These are phyloP conservation scores for Menidia menidia DNA, from an alignment of 2,797 vertebrate species.

Conservation along the genomic window DNA sequence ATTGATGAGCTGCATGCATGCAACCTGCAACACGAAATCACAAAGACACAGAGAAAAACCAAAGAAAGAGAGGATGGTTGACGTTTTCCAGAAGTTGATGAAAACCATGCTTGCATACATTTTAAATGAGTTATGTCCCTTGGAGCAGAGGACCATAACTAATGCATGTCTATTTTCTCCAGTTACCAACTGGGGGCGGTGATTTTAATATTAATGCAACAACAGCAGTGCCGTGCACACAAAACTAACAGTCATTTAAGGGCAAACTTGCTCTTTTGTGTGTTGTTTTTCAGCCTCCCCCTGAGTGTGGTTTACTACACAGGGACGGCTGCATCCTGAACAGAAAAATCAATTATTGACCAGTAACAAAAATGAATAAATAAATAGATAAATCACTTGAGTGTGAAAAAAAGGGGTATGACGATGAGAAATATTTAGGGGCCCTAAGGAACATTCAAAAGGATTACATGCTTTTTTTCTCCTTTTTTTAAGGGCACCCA, in stretches of 20 bases:
- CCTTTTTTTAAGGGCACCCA: constrained; percentile 2
- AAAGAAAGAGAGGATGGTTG: constrained; percentile 45
- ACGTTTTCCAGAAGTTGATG: constrained; percentile 70
- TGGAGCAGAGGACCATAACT: constrained; percentile 76
- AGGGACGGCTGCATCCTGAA: constrained; percentile 59
- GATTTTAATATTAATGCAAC: constrained; percentile 82
- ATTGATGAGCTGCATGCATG: constrained; percentile 99
- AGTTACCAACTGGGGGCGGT: constrained; percentile 65
- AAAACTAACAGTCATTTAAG: constrained; percentile 73
- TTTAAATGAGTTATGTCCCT: constrained; percentile 70
- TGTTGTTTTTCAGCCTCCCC: constrained; percentile 57
- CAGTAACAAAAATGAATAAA: constrained; percentile 39
- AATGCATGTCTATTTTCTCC: constrained; percentile 80
- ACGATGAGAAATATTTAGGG: constrained; percentile 45
- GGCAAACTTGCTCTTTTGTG: constrained; percentile 69
- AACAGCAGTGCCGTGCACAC: constrained; percentile 67
- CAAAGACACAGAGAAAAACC: constrained; percentile 27
- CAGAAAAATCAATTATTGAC: constrained; percentile 79
- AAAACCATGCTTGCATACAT: constrained; percentile 68
- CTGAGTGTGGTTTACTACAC: constrained; percentile 62
- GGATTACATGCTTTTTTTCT: constrained; percentile 27
- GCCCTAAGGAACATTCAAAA: constrained; percentile 40
- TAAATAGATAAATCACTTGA: constrained; percentile 35
- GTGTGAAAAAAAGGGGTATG: constrained; percentile 60
- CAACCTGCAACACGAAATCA: constrained; percentile 85